These are phyloP conservation scores for Ammodytes dubius DNA, from an alignment of 2,113 vertebrate genomes.

Conservation along the genomic window DNA sequence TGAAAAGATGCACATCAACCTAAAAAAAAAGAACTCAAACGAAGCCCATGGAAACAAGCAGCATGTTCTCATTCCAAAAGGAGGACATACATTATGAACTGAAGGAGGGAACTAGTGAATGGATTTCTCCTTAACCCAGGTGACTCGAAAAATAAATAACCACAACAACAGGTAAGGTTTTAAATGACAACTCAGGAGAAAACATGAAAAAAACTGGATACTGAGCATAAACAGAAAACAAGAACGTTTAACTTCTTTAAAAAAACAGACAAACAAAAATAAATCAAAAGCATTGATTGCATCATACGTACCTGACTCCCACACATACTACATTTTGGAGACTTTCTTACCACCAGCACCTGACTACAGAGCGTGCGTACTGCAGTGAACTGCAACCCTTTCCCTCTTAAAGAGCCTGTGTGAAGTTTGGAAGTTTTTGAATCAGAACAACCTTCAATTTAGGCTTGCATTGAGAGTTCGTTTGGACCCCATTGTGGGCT, in stretches of 20 bases:
- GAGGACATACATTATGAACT: conserved; percentile 65
- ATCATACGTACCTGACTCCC: conserved; percentile 96
- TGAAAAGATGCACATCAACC: conserved; percentile 56
- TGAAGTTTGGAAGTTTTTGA: conserved; percentile 16
- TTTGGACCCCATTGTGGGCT: conserved; percentile 39
- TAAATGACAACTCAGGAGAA: conserved; percentile 76
- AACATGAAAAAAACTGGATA: conserved; percentile 57
- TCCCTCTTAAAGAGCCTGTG: conserved; percentile 55
- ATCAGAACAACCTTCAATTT: conserved; percentile 12
- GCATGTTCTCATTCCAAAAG: conserved; percentile 67
- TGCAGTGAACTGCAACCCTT: conserved; percentile 71
- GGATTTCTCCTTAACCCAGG: conserved; percentile 70
- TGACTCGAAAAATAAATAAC: conserved; percentile 74
- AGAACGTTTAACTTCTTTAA: conserved; percentile 54
- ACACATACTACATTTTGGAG: conserved; percentile 90
- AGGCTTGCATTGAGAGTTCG: neutral
- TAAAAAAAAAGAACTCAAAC: conserved; percentile 39
- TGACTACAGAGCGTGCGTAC: conserved; percentile 68
- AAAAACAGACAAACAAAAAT: conserved; percentile 43
- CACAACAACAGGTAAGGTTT: conserved; percentile 52
- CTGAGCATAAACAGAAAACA: conserved; percentile 47
- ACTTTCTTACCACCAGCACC: conserved; percentile 94
- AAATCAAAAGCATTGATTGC: conserved; percentile 68
- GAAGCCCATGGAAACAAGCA: conserved; percentile 59
- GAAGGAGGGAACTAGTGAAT: conserved; percentile 70